A percentile compares a stretch with the other conserved stretches of the same genome.
Evolutionary conservation across 2,797 vertebrate species (phyloP).

Genomic region (Sphenodon punctatus): DNA sequence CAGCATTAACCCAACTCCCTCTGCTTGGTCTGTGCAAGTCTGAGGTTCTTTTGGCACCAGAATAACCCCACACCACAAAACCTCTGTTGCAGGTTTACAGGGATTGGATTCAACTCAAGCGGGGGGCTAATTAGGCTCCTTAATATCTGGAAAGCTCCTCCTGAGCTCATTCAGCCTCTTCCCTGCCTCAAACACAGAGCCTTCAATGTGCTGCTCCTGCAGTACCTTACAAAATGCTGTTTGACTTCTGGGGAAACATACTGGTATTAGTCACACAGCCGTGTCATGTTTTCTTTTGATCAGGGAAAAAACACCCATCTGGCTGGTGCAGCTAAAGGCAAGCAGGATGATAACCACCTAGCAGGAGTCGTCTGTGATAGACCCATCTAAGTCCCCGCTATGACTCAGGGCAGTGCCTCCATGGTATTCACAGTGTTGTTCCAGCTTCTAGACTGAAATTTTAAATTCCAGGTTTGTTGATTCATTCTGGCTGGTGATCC

Average conservation of each 20-base stretch:
- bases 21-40: background rate
- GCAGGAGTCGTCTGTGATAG: rapidly evolving
- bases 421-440: rapidly evolving
- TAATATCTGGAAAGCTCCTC: background rate
- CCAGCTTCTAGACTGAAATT: rapidly evolving
- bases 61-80: rapidly evolving
- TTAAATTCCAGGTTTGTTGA: rapidly evolving
- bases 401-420: rapidly evolving
- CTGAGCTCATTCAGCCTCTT: background rate
- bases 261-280: rapidly evolving
- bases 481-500: background rate
- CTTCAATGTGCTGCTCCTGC: background rate
- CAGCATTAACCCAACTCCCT: rapidly evolving
- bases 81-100: rapidly evolving
- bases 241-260: rapidly evolving
- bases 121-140: background rate
- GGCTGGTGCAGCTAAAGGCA: background rate
- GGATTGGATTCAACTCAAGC: background rate
- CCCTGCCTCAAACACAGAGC: background rate
- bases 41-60: rapidly evolving
- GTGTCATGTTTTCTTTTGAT: background rate
- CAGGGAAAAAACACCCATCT: rapidly evolving
- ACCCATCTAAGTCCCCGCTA: rapidly evolving
- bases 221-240: rapidly evolving
- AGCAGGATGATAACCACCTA: background rate